Evolutionary conservation across 2,113 vertebrate genomes (phyloP), one percentile per base, ranked within the genome.

Genomic region (Callipepla squamata): DNA sequence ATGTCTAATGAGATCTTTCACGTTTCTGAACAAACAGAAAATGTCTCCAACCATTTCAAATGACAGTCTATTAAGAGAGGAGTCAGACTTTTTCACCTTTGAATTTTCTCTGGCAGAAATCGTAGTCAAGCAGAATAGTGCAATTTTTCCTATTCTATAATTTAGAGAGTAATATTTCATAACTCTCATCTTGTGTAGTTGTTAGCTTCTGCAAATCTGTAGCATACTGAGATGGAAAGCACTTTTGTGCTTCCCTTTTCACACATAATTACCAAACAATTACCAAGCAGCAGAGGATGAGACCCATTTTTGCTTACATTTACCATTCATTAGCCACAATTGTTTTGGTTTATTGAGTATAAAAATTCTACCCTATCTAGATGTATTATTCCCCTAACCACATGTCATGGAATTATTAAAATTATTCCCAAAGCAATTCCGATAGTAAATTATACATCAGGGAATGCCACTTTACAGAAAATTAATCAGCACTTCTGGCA

Each of bases 221-320:
- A 77, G 44, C 3, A 32, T 32, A 8, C 4, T 17, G 47, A 19
- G 20, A 9, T 80, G 23, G 28, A 32, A 77, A 58, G 18, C 22
- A n/a, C 21, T 74, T 74, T 28, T 72, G 3, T 55, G 18, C 28
- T 90, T 65, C 4, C n/a, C 26, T 73, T 58, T 77, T 32, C 10
- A 48, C 21, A 62, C 28, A 42, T 32, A 80, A 67, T 62, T 61
- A 57, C 11, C 13, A 62, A 51, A 11, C 4, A 77, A 62, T 57
- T 61, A 61, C 8, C 13, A 66, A 44, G 15, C 6, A 73, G 25
- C 1, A 1, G 30, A 87, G 20, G 14, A 89, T 81, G 20, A 26
- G 36, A 23, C 26, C 16, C 7, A 59, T 58, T 92, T 85, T 94
- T 87, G 50, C 50, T 92, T 95, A 85, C 63, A 76, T 95, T 87